phyloP scores from a whole-genome alignment of 2,888 invertebrate species.

The Sminthurinus aureus region DNA sequence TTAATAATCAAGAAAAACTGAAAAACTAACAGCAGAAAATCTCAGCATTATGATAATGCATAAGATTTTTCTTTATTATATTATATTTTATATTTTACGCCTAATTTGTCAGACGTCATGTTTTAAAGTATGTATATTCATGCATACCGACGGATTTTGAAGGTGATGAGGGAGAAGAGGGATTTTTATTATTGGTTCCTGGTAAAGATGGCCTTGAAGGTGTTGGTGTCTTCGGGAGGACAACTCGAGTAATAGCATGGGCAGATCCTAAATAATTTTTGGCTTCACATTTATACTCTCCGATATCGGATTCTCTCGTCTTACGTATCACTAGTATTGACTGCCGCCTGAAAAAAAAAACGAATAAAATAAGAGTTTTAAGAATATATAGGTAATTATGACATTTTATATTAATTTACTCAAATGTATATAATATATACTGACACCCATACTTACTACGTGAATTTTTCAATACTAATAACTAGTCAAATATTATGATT shows the following conservation, averaged over 20 bases:
- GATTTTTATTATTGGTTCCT: background rate
- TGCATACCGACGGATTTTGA: constrained; percentile 53
- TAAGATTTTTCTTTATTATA: too few relatives aligned
- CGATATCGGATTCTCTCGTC: constrained; percentile 57
- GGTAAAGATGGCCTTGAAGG: constrained; percentile 5
- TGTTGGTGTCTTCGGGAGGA: constrained; percentile 39
- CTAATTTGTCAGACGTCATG: too few relatives aligned
- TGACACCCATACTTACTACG: too few relatives aligned
- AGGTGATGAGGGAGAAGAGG: constrained; percentile 41
- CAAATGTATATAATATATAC: too few relatives aligned
- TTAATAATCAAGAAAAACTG: too few relatives aligned
- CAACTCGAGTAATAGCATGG: constrained; percentile 56
- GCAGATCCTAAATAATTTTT: constrained; percentile 59
- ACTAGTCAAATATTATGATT: too few relatives aligned
- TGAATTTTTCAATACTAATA: too few relatives aligned
- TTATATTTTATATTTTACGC: too few relatives aligned
- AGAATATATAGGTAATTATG: too few relatives aligned
- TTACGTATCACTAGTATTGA: constrained; percentile 60
- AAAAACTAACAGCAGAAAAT: too few relatives aligned
- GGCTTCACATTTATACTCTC: constrained; percentile 59
- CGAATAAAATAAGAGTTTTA: background rate
- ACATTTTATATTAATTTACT: too few relatives aligned
- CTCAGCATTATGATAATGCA: too few relatives aligned
- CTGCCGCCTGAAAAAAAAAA: constrained; percentile 54
- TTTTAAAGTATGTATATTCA: background rate